A percentile compares a stretch with the other conserved stretches of the same genome.
Conservation (phyloP, 2,888 invertebrate species). For the Anodontia alba region DNA sequence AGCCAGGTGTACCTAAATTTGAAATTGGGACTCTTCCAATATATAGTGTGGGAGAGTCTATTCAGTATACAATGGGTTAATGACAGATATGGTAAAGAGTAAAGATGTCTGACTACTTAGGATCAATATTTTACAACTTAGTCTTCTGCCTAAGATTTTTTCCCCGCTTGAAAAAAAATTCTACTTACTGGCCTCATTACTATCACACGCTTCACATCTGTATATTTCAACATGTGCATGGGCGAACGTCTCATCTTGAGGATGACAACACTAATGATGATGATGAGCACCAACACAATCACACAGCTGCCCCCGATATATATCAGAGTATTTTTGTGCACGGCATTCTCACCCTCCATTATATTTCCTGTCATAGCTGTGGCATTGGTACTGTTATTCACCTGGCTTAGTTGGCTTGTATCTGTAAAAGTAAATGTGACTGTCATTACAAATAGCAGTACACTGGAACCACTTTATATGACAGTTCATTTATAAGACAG, state of each 20-base stretch:
- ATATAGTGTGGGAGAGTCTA: no score
- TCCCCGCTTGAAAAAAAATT: no score
- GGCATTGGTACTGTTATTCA: slow-evolving; percentile 6
- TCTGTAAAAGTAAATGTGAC: not conserved
- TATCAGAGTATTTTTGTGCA: slow-evolving; percentile 17
- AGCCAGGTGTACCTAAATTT: no score
- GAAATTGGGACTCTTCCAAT: no score
- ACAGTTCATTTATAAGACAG: no score
- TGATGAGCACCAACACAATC: slow-evolving; percentile 53
- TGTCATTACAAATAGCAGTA: no score
- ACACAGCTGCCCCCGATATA: slow-evolving; percentile 50
- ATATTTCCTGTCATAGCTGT: not conserved
- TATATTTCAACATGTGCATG: slow-evolving; percentile 51
- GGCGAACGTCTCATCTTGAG: slow-evolving; percentile 49
- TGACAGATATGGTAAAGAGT: no score
- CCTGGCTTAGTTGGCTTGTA: not conserved
- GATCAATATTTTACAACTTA: no score
- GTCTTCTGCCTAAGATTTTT: no score
- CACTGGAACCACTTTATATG: no score
- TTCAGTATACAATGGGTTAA: no score
- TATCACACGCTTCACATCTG: slow-evolving; percentile 79
- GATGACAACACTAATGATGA: slow-evolving; percentile 56
- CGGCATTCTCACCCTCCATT: not conserved
- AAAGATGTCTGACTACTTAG: no score
- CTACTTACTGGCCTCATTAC: slow-evolving; percentile 80